Base-by-base conservation (phyloP, 2,797 vertebrate species). In the Hoplostethus mediterraneus region DNA sequence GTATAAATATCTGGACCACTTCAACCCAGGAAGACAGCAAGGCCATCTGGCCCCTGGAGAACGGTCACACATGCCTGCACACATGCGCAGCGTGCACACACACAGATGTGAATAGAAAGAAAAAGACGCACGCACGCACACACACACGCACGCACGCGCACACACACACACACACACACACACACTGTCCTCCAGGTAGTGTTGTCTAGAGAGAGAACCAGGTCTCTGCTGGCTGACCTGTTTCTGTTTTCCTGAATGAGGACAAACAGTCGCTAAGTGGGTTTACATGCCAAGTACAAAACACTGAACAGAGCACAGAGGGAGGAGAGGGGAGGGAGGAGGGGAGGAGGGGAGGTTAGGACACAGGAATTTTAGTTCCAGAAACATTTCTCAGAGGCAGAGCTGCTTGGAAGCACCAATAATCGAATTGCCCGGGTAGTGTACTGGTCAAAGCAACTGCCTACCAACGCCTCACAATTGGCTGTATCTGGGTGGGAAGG, bases 31-130 rank as follows among this genome's bases (percentile, higher is more conserved):
- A 64, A 78, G 1, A 65, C 53, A 71, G 56, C 3, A 3, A 82
- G 67, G 74, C 84, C 85, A 90, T 88, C 82, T 87, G 86, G 67
- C 62, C 80, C 57, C 53, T 6, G 6, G 60, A 79, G 72, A 67
- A 55, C 11, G 10, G 9, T 48, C 36, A 68, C 3, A 59, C 36
- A 40, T 40, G 38, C 38, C 7, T 40, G 12, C 44, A 47, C 44
- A 44, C 9, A 47, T 6, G 16, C 6, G 14, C 44, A 47, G 44
- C 0, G 44, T 51, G 16, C 54, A 60, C 63, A 49, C 21, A 17
- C 44, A 63, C 60, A 49, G 30, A 56, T 9, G 36, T 11, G 36
- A 11, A 36, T 31, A 56, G 13, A 53, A 13, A 53, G 4, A 52
- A 3, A 52, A 11, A 61, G 17, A 31, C 21, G 48, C 0, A 51